These are phyloP conservation scores for Menidia beryllina DNA, from an alignment of 2,113 vertebrate genomes.

Conservation along the genomic window DNA sequence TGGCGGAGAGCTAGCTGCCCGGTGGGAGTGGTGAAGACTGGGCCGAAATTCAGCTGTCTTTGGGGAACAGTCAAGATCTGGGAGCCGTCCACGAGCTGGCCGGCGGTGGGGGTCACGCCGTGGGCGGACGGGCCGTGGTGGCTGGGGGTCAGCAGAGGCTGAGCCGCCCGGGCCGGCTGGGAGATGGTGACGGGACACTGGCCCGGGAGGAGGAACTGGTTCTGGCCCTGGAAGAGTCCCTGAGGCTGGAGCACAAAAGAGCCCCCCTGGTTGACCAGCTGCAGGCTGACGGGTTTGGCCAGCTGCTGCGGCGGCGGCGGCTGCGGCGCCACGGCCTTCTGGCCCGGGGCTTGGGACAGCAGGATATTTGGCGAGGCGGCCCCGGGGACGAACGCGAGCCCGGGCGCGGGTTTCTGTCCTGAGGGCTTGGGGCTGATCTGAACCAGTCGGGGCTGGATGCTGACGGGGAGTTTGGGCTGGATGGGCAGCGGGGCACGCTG, in stretches of 20 bases:
- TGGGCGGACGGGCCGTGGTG: constrained; percentile 64
- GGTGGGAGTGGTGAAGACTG: constrained; percentile 80
- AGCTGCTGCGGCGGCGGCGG: constrained; percentile 61
- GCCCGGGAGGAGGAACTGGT: constrained; percentile 83
- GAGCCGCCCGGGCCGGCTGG: constrained; percentile 66
- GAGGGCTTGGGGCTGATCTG: constrained; percentile 84
- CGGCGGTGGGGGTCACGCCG: constrained; percentile 60
- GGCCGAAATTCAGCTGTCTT: constrained; percentile 83
- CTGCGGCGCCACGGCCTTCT: constrained; percentile 60
- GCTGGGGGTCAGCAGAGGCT: constrained; percentile 67
- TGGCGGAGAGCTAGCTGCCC: constrained; percentile 82
- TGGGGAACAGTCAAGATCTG: constrained; percentile 82
- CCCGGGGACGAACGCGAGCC: constrained; percentile 79
- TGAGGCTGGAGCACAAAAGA: constrained; percentile 85
- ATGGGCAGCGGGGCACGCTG: constrained; percentile 79
- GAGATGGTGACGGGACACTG: constrained; percentile 76
- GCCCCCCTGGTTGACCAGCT: constrained; percentile 83
- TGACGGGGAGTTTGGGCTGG: constrained; percentile 84
- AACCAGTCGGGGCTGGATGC: constrained; percentile 83
- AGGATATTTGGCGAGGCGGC: constrained; percentile 78
- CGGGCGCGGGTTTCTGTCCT: constrained; percentile 75
- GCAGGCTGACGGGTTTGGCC: constrained; percentile 80
- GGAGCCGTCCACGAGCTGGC: constrained; percentile 78
- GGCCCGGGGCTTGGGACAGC: constrained; percentile 70
- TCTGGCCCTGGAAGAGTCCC: constrained; percentile 82